Evolutionary conservation across 2,888 invertebrate genomes (phyloP).

Genomic region (Cosmopolites sordidus): DNA sequence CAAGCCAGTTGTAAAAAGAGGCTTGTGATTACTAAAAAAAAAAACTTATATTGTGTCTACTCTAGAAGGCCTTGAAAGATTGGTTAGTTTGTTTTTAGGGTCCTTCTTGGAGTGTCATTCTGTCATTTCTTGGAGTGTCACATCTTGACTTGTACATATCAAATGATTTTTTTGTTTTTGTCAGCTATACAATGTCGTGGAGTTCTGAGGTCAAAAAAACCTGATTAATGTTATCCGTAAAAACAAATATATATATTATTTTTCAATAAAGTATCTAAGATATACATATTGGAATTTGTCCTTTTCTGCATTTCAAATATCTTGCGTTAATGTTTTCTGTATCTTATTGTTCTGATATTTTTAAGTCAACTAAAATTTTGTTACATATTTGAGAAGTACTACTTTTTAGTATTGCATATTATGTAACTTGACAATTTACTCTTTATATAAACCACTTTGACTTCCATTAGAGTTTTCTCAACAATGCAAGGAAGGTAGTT

Average conservation of each 20-base stretch:
- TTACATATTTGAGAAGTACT: too few relatives aligned
- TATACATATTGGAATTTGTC: not conserved
- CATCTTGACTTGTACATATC: conserved; percentile 7
- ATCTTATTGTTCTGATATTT: too few relatives aligned
- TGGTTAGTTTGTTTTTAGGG: conserved; percentile 69
- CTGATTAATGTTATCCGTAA: not conserved
- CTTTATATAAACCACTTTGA: too few relatives aligned
- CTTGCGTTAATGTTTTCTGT: too few relatives aligned
- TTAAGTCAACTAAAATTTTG: too few relatives aligned
- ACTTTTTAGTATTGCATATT: too few relatives aligned
- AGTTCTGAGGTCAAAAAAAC: not conserved
- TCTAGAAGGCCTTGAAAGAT: conserved; percentile 65
- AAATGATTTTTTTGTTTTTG: not conserved
- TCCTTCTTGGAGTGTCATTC: conserved; percentile 61
- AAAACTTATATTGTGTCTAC: conserved; percentile 59
- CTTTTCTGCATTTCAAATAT: not conserved
- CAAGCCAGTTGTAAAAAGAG: not conserved
- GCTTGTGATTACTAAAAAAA: not conserved
- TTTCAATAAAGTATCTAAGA: not conserved
- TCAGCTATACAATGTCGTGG: not conserved
- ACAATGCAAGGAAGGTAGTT: too few relatives aligned
- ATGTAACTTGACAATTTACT: too few relatives aligned
- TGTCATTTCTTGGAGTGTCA: too few relatives aligned
- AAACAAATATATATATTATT: not conserved
- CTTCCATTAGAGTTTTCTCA: too few relatives aligned